These are phyloP conservation scores for Diarsia mendica DNA, from an alignment of 2,888 invertebrate species.

Conservation along the genomic window DNA sequence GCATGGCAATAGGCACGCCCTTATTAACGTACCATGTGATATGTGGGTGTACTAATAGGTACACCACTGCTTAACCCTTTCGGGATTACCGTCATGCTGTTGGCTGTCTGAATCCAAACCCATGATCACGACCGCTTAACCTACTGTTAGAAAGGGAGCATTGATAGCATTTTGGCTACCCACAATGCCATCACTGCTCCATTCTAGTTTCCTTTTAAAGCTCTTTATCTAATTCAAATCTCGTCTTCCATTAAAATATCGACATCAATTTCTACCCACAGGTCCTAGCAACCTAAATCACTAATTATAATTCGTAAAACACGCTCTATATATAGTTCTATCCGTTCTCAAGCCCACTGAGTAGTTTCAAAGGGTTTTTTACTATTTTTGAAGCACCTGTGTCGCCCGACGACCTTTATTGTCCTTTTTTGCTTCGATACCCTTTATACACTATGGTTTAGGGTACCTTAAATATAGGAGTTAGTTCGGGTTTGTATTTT, in stretches of 20 bases:
- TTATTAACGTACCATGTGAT: too few species aligned
- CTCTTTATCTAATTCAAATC: too few species aligned
- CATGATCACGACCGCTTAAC: not conserved
- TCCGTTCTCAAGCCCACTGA: conserved; percentile 69
- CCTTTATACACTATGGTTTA: conserved; percentile 64
- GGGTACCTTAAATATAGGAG: conserved; percentile 56
- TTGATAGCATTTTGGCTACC: too few species aligned
- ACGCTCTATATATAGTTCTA: conserved; percentile 49
- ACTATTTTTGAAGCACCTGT: conserved; percentile 83
- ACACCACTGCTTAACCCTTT: too few species aligned
- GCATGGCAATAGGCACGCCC: too few species aligned
- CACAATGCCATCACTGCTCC: not conserved
- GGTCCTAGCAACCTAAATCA: conserved; percentile 27
- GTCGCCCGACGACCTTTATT: conserved; percentile 70
- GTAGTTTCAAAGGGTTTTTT: conserved; percentile 82
- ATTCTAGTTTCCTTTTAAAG: too few species aligned
- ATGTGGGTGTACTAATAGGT: too few species aligned
- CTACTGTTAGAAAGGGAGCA: not conserved
- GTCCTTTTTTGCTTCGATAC: conserved; percentile 68
- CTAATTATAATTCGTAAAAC: conserved; percentile 41
- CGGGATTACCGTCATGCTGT: too few species aligned
- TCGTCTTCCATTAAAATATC: not conserved
- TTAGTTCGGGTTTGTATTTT: conserved; percentile 40
- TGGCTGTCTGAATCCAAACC: not conserved
- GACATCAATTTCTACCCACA: not conserved